Evolutionary conservation across 2,113 vertebrate genomes (phyloP).

Genomic region (Carassius gibelio): DNA sequence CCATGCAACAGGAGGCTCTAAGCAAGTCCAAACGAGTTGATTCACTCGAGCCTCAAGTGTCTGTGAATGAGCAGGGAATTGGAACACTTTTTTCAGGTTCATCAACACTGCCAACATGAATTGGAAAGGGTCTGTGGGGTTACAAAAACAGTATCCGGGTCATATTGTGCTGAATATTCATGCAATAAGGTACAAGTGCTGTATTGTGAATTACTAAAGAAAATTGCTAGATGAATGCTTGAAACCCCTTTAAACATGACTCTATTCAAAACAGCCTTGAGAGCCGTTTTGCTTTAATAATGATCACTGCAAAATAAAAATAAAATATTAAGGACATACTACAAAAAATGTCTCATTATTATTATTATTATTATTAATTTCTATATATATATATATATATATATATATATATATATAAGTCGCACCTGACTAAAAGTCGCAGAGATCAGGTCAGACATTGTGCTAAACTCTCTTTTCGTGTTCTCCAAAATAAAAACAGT

Average conservation of each 20-base stretch:
- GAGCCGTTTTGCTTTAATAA: background rate
- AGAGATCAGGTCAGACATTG: background rate
- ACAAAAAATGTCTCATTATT: too few relatives aligned
- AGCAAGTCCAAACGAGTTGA: background rate
- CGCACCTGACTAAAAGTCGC: too few relatives aligned
- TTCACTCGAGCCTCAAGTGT: slow-evolving; percentile 9
- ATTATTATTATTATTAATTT: too few relatives aligned
- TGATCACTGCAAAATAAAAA: background rate
- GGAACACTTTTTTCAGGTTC: background rate
- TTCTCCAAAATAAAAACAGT: background rate
- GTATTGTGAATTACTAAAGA: background rate
- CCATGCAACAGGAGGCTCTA: background rate
- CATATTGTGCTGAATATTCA: background rate
- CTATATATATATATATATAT: too few relatives aligned
- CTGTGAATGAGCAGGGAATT: slow-evolving; percentile 4
- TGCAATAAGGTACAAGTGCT: background rate
- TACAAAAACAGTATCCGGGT: background rate
- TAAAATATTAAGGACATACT: background rate
- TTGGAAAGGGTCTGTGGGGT: background rate
- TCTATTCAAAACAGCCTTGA: background rate
- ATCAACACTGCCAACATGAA: background rate
- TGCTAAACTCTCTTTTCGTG: background rate
- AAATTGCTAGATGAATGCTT: background rate
- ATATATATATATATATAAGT: too few relatives aligned
- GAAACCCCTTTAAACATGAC: background rate